These are phyloP conservation scores for Nephotettix cincticeps DNA, from an alignment of 1,140 invertebrate genomes.

Conservation along the genomic window DNA sequence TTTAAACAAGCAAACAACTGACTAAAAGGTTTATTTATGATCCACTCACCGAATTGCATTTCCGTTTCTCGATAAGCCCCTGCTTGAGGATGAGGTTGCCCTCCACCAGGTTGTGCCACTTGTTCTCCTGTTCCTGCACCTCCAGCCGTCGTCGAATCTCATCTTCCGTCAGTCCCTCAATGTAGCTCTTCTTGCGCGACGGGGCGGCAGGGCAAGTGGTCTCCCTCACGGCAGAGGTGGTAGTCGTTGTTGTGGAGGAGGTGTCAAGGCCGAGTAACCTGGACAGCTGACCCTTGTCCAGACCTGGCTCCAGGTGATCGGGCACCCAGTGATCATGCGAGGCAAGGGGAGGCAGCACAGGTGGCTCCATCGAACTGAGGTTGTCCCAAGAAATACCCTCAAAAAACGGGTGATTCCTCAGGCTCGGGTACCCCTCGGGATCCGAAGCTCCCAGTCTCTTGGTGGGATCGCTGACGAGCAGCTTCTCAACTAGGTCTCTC, in stretches of 20 bases:
- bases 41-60: constrained; percentile 53
- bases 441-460: constrained; percentile 84
- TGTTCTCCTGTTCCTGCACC: constrained; percentile 71
- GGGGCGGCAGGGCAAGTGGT: constrained; percentile 32
- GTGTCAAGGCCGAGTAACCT: constrained; percentile 71
- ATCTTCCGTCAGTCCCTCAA: constrained; percentile 55
- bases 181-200: constrained; percentile 45
- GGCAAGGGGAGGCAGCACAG: constrained; percentile 73
- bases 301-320: constrained; percentile 79
- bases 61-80: constrained; percentile 92
- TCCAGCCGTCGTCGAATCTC: constrained; percentile 67
- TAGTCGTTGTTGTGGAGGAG: not conserved
- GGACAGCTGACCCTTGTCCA: constrained; percentile 77
- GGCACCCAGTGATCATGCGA: constrained; percentile 56
- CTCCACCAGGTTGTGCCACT: constrained; percentile 86
- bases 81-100: constrained; percentile 92
- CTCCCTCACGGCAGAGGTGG: not conserved
- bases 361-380: constrained; percentile 75
- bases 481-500: constrained; percentile 82
- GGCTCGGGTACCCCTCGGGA: constrained; percentile 70
- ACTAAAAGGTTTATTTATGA: not conserved
- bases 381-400: constrained; percentile 79
- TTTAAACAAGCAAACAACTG: not conserved
- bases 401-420: constrained; percentile 87
- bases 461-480: constrained; percentile 77